Evolutionary conservation across 2,113 vertebrate genomes (phyloP).

Genomic region (Pogonocichla stellata): DNA sequence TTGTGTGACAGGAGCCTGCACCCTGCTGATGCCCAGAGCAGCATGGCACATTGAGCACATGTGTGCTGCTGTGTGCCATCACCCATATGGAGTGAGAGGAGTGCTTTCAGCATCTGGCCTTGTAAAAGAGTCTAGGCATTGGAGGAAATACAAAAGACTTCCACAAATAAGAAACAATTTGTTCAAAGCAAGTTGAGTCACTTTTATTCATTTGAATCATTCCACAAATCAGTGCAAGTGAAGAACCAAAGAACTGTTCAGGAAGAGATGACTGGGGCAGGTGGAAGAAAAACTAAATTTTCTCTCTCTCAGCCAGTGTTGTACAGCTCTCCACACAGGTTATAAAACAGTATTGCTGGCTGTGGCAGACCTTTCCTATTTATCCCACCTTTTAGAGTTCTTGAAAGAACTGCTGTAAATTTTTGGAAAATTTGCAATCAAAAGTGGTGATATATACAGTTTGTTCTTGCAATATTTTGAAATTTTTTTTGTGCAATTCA

Average conservation of each 20-base stretch:
- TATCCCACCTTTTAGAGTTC: not conserved
- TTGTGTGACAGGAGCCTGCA: not conserved
- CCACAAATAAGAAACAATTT: not conserved
- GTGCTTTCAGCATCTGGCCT: not conserved
- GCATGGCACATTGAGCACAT: not conserved
- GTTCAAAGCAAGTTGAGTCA: rapidly evolving
- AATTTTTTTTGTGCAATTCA: not conserved
- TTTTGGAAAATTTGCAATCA: not conserved
- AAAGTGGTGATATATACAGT: not conserved
- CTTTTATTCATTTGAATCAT: not conserved
- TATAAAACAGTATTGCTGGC: not conserved
- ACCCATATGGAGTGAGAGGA: rapidly evolving
- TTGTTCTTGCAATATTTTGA: not conserved
- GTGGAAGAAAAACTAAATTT: not conserved
- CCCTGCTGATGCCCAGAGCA: not conserved
- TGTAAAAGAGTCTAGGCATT: rapidly evolving
- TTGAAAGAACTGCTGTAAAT: not conserved
- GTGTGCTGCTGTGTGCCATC: not conserved
- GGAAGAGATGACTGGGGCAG: not conserved
- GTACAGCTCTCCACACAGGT: not conserved
- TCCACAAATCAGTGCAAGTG: not conserved
- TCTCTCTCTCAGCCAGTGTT: not conserved
- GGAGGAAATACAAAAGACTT: not conserved
- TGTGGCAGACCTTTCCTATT: not conserved
- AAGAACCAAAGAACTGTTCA: not conserved